These are phyloP conservation scores for Polydrusus cervinus DNA, from an alignment of 2,888 invertebrate genomes.

Conservation along the genomic window DNA sequence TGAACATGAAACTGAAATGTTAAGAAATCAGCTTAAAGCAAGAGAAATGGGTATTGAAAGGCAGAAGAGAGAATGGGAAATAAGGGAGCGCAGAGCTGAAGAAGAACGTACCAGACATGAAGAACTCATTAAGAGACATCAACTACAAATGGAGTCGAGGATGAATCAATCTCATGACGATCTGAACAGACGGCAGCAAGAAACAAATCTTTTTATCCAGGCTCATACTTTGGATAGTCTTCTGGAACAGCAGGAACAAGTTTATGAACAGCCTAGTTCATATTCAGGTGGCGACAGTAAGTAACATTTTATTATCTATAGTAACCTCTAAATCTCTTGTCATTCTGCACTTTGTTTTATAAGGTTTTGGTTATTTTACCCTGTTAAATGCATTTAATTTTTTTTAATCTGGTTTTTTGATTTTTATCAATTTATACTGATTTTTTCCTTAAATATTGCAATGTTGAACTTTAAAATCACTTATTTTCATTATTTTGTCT, in stretches of 20 bases:
- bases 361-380: too few species aligned
- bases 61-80: constrained; percentile 74
- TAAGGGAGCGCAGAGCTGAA: constrained; percentile 82
- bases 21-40: constrained; percentile 91
- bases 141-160: constrained; percentile 84
- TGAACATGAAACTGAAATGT: constrained; percentile 96
- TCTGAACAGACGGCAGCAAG: constrained; percentile 88
- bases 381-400: too few species aligned
- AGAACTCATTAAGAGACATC: constrained; percentile 79
- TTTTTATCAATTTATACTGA: too few species aligned
- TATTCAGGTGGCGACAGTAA: constrained; percentile 33
- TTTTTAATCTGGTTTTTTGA: too few species aligned
- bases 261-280: constrained; percentile 44
- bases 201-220: constrained; percentile 91
- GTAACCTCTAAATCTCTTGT: too few species aligned
- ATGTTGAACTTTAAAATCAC: too few species aligned
- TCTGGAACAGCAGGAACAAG: constrained; percentile 82
- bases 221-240: constrained; percentile 74
- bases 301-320: not conserved
- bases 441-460: too few species aligned
- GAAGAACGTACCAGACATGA: constrained; percentile 80
- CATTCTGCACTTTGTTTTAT: not conserved
- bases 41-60: constrained; percentile 91
- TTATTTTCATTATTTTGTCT: too few species aligned
- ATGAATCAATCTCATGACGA: constrained; percentile 90